Evolutionary conservation across 2,113 vertebrate genomes (phyloP).

Genomic region (Nycticorax nycticorax): DNA sequence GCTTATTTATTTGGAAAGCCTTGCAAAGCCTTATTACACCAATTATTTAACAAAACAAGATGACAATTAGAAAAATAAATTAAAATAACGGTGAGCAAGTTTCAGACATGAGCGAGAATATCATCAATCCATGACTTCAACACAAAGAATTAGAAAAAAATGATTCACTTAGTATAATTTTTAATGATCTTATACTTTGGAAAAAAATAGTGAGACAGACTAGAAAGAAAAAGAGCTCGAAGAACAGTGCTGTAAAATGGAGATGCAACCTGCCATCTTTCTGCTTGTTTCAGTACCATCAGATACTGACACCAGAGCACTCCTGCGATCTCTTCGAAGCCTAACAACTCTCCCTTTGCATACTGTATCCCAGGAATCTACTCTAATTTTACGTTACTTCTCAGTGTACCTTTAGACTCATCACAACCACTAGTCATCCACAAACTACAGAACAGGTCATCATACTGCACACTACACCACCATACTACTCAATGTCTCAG

Average conservation of each 20-base stretch:
- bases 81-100: neutral
- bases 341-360: neutral
- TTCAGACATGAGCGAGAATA: neutral
- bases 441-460: rapidly evolving
- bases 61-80: constrained; percentile 18
- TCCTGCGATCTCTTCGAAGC: neutral
- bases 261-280: neutral
- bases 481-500: rapidly evolving
- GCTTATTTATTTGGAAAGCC: neutral
- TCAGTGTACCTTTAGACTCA: neutral
- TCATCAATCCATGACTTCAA: neutral
- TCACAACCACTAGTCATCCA: neutral
- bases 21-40: neutral
- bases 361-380: neutral
- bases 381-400: neutral
- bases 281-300: neutral
- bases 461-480: rapidly evolving
- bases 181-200: neutral
- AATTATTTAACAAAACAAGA: neutral
- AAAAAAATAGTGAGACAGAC: neutral
- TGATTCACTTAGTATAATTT: neutral
- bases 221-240: neutral
- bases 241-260: neutral
- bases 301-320: neutral
- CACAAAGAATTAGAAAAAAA: neutral